These are phyloP conservation scores for Megastigmus dorsalis DNA, from an alignment of 2,888 invertebrate species.

Conservation along the genomic window DNA sequence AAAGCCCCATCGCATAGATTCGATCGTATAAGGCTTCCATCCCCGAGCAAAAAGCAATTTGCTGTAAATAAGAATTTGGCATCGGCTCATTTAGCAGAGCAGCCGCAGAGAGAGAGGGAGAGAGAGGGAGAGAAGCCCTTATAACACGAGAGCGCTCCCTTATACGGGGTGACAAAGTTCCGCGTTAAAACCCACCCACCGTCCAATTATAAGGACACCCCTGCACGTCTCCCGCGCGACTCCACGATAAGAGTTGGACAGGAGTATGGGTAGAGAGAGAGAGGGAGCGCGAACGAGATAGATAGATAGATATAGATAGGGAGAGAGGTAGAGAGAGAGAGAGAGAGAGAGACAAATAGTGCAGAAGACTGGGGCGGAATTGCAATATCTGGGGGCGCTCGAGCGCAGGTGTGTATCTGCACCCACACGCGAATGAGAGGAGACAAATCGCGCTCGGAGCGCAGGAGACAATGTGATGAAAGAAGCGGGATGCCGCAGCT, in stretches of 20 bases:
- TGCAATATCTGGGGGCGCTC: conserved; percentile 34
- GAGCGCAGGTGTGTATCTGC: conserved; percentile 40
- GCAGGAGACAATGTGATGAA: conserved; percentile 26
- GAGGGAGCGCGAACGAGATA: background rate
- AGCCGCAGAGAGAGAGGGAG: background rate
- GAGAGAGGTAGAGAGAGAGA: background rate
- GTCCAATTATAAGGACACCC: conserved; percentile 21
- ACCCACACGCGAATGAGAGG: background rate
- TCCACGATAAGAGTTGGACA: background rate
- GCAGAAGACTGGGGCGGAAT: conserved; percentile 13
- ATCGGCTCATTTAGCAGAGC: conserved; percentile 16
- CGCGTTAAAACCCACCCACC: too few relatives aligned
- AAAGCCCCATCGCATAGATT: background rate
- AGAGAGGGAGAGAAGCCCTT: too few relatives aligned
- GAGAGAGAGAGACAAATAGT: conserved; percentile 24
- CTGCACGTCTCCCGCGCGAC: too few relatives aligned
- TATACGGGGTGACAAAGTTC: background rate
- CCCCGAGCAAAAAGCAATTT: conserved; percentile 1
- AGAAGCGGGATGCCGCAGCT: background rate
- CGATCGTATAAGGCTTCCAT: background rate
- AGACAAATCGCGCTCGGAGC: conserved; percentile 27
- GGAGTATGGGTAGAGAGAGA: background rate
- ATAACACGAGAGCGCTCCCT: too few relatives aligned
- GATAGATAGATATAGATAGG: background rate
- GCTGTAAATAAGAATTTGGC: conserved; percentile 46